Evolutionary conservation across 1,140 invertebrate genomes (phyloP).

Genomic region (Papilio aristodemus): DNA sequence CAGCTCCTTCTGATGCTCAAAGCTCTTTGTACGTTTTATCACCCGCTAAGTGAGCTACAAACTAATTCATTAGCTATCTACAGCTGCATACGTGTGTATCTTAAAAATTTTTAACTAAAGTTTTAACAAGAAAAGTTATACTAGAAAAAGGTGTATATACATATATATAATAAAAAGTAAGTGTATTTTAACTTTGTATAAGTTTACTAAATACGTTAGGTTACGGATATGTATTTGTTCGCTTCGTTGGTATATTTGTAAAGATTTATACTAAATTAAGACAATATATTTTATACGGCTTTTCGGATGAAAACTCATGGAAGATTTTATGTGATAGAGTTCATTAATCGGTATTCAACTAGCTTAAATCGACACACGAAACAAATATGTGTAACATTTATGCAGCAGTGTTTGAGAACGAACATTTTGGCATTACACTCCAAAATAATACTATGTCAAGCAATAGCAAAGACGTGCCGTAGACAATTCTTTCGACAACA

Average conservation of each 20-base stretch:
- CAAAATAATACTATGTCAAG: not conserved
- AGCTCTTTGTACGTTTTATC: not conserved
- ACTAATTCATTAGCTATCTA: not conserved
- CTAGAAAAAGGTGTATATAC: not conserved
- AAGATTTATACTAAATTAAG: too few relatives aligned
- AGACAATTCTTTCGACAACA: not conserved
- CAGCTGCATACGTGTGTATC: constrained; percentile 4
- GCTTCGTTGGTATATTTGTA: too few relatives aligned
- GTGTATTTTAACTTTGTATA: not conserved
- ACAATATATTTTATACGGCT: too few relatives aligned
- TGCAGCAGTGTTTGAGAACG: too few relatives aligned
- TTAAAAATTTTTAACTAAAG: not conserved
- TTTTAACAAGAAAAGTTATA: constrained; percentile 12
- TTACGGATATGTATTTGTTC: not conserved
- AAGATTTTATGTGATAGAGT: too few relatives aligned
- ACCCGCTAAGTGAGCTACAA: constrained; percentile 1
- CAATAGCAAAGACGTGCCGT: not conserved
- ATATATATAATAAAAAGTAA: not conserved
- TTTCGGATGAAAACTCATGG: too few relatives aligned
- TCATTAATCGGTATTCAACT: too few relatives aligned
- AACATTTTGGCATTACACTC: too few relatives aligned
- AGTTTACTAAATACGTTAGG: constrained; percentile 1
- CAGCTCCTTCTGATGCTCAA: not conserved
- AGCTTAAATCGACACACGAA: too few relatives aligned
- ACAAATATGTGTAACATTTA: too few relatives aligned